Conservation (phyloP, 1,140 invertebrate genomes). For the Pseudomyrmex sp. region DNA sequence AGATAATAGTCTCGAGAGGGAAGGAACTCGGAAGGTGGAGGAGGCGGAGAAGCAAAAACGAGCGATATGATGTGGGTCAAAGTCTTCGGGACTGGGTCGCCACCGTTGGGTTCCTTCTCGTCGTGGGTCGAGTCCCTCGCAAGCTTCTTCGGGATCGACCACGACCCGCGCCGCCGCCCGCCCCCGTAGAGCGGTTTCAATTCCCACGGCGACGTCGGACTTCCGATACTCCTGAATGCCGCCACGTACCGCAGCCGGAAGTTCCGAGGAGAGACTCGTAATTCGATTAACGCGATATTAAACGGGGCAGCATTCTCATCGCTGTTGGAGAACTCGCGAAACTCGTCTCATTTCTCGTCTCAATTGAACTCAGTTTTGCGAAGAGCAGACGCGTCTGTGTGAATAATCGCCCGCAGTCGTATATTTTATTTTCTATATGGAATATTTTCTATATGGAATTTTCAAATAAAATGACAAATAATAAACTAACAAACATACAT, state of each 20-base stretch:
- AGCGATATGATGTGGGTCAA: slow-evolving; percentile 83
- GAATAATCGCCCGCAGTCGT: background rate
- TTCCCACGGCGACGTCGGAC: slow-evolving; percentile 55
- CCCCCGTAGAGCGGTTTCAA: slow-evolving; percentile 65
- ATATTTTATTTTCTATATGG: too few relatives aligned
- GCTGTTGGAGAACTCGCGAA: background rate
- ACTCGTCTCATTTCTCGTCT: background rate
- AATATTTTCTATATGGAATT: too few relatives aligned
- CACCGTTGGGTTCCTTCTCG: slow-evolving; percentile 71
- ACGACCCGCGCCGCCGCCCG: slow-evolving; percentile 25
- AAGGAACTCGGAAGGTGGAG: slow-evolving; percentile 73
- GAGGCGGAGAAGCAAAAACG: slow-evolving; percentile 78
- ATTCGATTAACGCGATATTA: slow-evolving; percentile 35
- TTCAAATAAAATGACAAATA: too few relatives aligned
- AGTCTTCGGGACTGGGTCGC: slow-evolving; percentile 80
- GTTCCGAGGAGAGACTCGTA: slow-evolving; percentile 25
- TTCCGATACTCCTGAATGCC: slow-evolving; percentile 49
- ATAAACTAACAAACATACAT: too few relatives aligned
- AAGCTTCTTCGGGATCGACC: slow-evolving; percentile 68
- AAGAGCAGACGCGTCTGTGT: background rate
- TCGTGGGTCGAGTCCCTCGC: slow-evolving; percentile 68
- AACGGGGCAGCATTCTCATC: background rate
- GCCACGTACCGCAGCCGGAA: slow-evolving; percentile 35
- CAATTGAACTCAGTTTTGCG: background rate
- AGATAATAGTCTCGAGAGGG: slow-evolving; percentile 80